These are phyloP conservation scores for Reticulitermes lucifugus DNA, from an alignment of 2,888 invertebrate species.

Conservation along the genomic window DNA sequence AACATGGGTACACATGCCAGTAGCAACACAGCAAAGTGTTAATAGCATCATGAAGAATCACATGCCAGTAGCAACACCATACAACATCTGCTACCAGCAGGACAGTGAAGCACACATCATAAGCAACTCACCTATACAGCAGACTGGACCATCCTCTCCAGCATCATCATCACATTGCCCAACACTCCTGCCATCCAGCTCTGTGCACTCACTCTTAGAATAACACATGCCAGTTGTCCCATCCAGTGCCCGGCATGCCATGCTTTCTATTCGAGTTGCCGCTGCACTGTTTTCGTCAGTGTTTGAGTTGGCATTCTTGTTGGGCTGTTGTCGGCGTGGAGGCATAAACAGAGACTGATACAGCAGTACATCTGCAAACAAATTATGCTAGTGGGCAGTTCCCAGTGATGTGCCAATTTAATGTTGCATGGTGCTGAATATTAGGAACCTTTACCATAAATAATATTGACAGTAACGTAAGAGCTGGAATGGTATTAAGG, in stretches of 20 bases:
- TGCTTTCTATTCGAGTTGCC: conserved; percentile 29
- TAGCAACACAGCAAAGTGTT: too few relatives aligned
- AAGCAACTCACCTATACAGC: conserved; percentile 42
- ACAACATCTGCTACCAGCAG: too few relatives aligned
- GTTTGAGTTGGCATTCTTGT: neutral
- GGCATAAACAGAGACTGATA: conserved; percentile 38
- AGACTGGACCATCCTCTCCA: conserved; percentile 41
- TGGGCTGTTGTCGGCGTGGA: neutral
- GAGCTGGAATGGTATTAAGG: too few relatives aligned
- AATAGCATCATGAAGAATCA: too few relatives aligned
- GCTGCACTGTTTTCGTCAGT: neutral
- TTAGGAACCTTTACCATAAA: too few relatives aligned
- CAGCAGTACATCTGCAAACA: conserved; percentile 34
- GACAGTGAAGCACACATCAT: too few relatives aligned
- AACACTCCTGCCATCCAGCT: conserved; percentile 42
- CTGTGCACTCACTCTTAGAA: conserved; percentile 41
- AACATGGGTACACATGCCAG: too few relatives aligned
- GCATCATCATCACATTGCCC: conserved; percentile 43
- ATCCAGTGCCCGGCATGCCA: conserved; percentile 41
- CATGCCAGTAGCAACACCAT: too few relatives aligned
- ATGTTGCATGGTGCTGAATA: too few relatives aligned
- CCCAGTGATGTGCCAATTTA: neutral
- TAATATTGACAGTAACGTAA: too few relatives aligned
- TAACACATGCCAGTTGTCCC: conserved; percentile 48
- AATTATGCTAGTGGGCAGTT: neutral